A percentile compares a stretch with the other conserved stretches of the same genome.
Conservation (phyloP, 2,113 vertebrate genomes). For the Clarias batrachus region DNA sequence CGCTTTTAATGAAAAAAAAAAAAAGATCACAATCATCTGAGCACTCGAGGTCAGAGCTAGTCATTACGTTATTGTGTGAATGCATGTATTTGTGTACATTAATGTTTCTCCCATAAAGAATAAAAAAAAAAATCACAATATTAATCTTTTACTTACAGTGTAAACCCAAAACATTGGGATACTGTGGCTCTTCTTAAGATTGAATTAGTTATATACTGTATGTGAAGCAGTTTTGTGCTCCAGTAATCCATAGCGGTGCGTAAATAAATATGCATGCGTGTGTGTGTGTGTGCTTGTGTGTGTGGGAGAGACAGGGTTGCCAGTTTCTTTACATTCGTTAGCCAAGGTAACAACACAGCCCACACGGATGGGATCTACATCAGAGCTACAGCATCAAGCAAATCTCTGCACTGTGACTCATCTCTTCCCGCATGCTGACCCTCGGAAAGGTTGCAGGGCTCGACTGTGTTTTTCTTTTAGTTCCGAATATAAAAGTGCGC, state of each 20-base stretch:
- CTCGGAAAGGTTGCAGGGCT: conserved; percentile 8
- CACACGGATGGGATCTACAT: conserved; percentile 15
- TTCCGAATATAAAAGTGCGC: neutral
- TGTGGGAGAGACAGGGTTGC: conserved; percentile 63
- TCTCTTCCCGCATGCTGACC: conserved; percentile 12
- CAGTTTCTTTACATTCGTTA: conserved; percentile 1
- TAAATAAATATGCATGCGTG: neutral
- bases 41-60: neutral
- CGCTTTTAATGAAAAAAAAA: neutral
- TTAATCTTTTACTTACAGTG: neutral
- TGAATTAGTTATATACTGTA: neutral
- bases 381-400: conserved; percentile 36
- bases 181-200: neutral
- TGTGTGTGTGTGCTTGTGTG: conserved; percentile 45
- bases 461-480: conserved; percentile 9
- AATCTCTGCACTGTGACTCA: conserved; percentile 42
- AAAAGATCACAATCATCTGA: neutral
- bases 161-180: neutral
- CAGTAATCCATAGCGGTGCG: neutral
- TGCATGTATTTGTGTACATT: neutral
- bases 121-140: neutral
- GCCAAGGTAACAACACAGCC: conserved; percentile 27
- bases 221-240: neutral
- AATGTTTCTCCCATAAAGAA: neutral
- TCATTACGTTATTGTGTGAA: conserved; percentile 2